Evolutionary conservation across 2,888 invertebrate genomes (phyloP).

Genomic region (Drosophila mayaguana): DNA sequence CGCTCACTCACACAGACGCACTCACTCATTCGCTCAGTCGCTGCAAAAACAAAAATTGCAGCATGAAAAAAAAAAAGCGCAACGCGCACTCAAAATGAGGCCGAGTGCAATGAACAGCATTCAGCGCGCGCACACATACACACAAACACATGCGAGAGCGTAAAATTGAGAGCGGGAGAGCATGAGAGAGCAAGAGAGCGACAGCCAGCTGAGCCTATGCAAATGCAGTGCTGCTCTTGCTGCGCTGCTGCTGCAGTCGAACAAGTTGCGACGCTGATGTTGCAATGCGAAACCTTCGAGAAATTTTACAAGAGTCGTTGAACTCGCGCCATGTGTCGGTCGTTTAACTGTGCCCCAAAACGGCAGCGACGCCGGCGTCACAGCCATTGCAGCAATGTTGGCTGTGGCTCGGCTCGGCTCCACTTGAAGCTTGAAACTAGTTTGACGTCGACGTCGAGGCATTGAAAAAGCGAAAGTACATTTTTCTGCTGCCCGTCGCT

Average conservation of each 20-base stretch:
- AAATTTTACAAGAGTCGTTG: slow-evolving; percentile 83
- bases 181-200: slow-evolving; percentile 7
- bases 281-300: slow-evolving; percentile 84
- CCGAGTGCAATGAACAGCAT: slow-evolving; percentile 84
- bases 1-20: not conserved
- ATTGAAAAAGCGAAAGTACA: slow-evolving; percentile 85
- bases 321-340: slow-evolving; percentile 72
- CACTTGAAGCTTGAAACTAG: slow-evolving; percentile 70
- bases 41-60: slow-evolving; percentile 67
- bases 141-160: slow-evolving; percentile 20
- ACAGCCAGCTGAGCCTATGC: slow-evolving; percentile 51
- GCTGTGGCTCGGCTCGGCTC: slow-evolving; percentile 57
- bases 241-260: slow-evolving; percentile 52
- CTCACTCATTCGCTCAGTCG: not conserved
- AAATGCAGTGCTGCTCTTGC: slow-evolving; percentile 51
- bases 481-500: slow-evolving; percentile 62
- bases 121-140: slow-evolving; percentile 66
- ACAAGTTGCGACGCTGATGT: slow-evolving; percentile 69
- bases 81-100: slow-evolving; percentile 72
- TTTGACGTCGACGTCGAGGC: slow-evolving; percentile 82
- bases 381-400: slow-evolving; percentile 70
- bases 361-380: slow-evolving; percentile 37
- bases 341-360: slow-evolving; percentile 69
- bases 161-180: slow-evolving; percentile 11
- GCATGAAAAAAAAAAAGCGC: slow-evolving; percentile 47